Base-by-base conservation (phyloP, 64 coral and sea anemone species). In the Montipora cactus region DNA sequence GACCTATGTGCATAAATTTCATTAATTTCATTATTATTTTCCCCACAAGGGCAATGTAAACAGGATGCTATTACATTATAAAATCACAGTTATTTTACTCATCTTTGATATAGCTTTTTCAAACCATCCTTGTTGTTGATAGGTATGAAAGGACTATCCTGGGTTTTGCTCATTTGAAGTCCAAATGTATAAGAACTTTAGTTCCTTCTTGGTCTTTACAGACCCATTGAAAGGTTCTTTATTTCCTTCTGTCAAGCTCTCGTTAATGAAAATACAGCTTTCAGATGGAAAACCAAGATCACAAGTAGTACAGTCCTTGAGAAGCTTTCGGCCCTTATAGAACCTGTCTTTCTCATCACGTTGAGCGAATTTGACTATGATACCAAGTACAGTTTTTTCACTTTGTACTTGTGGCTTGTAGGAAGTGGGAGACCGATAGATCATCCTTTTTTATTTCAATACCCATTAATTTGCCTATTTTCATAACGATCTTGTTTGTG, bases 241-340 rank as follows among this genome's bases (percentile, higher is more conserved):
- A 79, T 79, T 79, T 49, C 19, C 14, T 55, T 79, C 77, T 79
- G 77, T 79, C n/a, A 79, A 55, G 77, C 77, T 50, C 46, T 79
- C 77, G 14, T 79, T 79, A 16, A 79, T 79, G n/a, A 18, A 79
- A 18, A 79, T 79, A 15, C 28, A 14, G 5, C 14, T 50, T 16
- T 79, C 46, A 49, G 77, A 50, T 79, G 45, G 12, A 49, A 79
- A 79, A 49, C 50, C 77, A 73, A 73, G 69, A 21, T 44, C 20
- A 73, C 20, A 25, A 7, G 69, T 73, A 25, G 69, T n/a, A 22
- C 19, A 20, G 18, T 73, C 69, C 69, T 73, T 73, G 19, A 73
- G 69, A 20, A 21, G 69, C 4, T 73, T 73, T 73, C 69, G 69
- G 19, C 69, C 4, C 69, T 73, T 73, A 7, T 73, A 73, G 69